These are phyloP conservation scores for Diaperis boleti DNA, from an alignment of 2,888 invertebrate genomes.

Conservation along the genomic window DNA sequence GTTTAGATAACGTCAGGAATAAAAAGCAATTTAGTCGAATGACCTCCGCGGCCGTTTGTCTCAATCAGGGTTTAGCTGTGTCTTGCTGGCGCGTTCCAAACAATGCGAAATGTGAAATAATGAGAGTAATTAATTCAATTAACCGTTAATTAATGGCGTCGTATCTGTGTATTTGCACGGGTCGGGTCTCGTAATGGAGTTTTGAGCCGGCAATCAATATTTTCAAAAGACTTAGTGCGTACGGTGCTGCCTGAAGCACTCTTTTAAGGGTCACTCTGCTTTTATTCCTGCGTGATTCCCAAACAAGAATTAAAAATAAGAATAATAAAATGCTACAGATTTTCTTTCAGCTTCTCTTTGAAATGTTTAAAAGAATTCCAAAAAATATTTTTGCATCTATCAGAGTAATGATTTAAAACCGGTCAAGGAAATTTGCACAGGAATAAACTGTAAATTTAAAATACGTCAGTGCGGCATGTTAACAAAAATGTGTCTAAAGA, in stretches of 20 bases:
- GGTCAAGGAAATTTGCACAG: no score
- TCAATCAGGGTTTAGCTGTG: slow-evolving; percentile 66
- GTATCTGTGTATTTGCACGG: slow-evolving; percentile 67
- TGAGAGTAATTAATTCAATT: slow-evolving; percentile 70
- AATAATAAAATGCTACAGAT: no score
- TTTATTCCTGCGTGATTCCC: not conserved
- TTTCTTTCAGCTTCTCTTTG: no score
- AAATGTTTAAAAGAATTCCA: no score
- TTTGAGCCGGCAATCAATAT: slow-evolving; percentile 68
- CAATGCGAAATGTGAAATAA: slow-evolving; percentile 67
- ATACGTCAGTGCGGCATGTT: no score
- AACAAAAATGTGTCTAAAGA: no score
- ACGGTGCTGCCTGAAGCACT: slow-evolving; percentile 31
- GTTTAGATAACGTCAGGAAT: slow-evolving; percentile 57
- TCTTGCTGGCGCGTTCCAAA: slow-evolving; percentile 60
- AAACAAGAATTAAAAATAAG: no score
- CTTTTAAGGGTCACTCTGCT: slow-evolving; percentile 32
- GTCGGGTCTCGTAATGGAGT: slow-evolving; percentile 66
- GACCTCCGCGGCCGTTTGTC: slow-evolving; percentile 65
- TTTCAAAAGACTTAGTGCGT: slow-evolving; percentile 55
- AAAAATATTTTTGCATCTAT: no score
- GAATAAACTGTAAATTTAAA: no score
- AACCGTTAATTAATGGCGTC: slow-evolving; percentile 69
- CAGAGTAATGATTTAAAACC: no score
- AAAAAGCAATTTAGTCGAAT: slow-evolving; percentile 67